phyloP scores from a whole-genome alignment of 2,113 vertebrate species.

The Fukomys damarensis region DNA sequence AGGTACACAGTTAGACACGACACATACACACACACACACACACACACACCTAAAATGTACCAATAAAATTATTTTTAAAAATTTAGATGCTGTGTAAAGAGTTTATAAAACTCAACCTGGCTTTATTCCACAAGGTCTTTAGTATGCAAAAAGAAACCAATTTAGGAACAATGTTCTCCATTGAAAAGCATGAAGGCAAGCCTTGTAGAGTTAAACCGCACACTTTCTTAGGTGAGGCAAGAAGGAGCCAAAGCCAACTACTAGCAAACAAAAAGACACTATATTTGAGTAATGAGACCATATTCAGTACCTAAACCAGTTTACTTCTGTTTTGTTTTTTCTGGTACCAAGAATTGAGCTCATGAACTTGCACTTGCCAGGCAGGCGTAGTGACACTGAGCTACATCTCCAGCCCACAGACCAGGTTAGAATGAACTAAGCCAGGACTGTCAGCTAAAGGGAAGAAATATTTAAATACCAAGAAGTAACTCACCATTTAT shows the following conservation, averaged over 20 bases:
- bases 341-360: no score
- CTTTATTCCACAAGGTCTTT: not conserved
- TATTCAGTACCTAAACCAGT: not conserved
- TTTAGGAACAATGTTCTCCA: not conserved
- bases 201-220: not conserved
- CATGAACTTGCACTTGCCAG: no score
- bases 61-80: no score
- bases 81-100: not conserved
- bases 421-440: not conserved
- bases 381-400: no score
- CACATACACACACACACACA: not conserved
- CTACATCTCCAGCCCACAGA: no score
- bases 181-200: not conserved
- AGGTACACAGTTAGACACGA: not conserved
- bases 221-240: not conserved
- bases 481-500: not conserved
- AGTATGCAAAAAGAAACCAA: not conserved
- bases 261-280: not conserved
- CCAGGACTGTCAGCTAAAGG: not conserved
- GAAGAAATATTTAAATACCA: not conserved
- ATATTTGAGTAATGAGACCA: not conserved
- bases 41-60: not conserved
- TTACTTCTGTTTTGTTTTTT: no score
- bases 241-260: not conserved
- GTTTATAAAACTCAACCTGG: not conserved